Evolutionary conservation across 2,888 invertebrate genomes (phyloP), one percentile per base, ranked within the genome.

Genomic region (Stenotaenia linearis): DNA sequence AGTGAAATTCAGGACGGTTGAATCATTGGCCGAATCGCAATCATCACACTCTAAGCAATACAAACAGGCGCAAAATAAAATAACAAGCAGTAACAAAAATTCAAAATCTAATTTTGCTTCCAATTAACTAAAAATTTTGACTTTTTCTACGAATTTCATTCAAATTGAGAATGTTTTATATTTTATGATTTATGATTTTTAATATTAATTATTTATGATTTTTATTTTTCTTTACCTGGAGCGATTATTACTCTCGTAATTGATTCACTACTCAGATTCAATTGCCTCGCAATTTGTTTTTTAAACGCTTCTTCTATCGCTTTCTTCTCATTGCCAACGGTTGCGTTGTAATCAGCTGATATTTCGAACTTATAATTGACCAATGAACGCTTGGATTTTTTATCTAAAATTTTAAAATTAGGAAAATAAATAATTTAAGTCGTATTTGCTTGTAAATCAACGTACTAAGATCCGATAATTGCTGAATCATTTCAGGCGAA

Each of bases 341-440:
- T 77, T n/a, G 2, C 7, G 21, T 77, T 45, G 18, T 45, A 77
- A 7, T 77, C 77, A 23, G 40, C 77, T 9, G 6, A 7, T 40
- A 77, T 77, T 25, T 23, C 50, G 32, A 77, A 77, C 18, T 35
- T 45, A 23, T 45, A 77, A 4, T 10, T n/a, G 7, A 77, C 40
- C 23, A 37, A 45, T 4, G 77, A 18, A 37, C 37, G 40, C 23
- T 37, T 37, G 6, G 10, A 21, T n/a, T 76, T 12, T 28, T 25
- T 32, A 15, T 76, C 76, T 76, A 76, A 23, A n/a, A n/a, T n/a
- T n/a, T n/a, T 25, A 74, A 74, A 74, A 74, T n/a, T n/a, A n/a
- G n/a, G n/a, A n/a, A n/a, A n/a, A n/a, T n/a, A n/a, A n/a, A n/a
- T n/a, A n/a, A n/a, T n/a, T n/a, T n/a, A n/a, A n/a, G n/a, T n/a